Evolutionary conservation across 1,140 invertebrate genomes (phyloP).

Genomic region (Coelopa frigida): DNA sequence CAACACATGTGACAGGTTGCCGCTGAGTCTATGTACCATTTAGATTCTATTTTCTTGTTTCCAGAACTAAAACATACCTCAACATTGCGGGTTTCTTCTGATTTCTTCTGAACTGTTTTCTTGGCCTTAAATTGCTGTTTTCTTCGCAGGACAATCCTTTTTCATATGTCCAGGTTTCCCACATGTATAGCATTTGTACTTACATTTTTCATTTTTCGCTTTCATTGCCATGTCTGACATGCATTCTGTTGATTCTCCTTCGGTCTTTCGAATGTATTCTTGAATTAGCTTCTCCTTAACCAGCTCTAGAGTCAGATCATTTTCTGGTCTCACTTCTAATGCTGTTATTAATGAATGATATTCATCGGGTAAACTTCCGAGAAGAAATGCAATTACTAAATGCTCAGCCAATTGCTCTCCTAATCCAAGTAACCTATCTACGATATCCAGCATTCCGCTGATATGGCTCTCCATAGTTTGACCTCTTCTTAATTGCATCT

Average conservation of each 20-base stretch:
- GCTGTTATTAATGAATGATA: slow-evolving; percentile 21
- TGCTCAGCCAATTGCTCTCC: slow-evolving; percentile 21
- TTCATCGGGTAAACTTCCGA: slow-evolving; percentile 20
- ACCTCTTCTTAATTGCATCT: not conserved
- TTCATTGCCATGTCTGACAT: not conserved
- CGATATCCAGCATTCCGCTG: slow-evolving; percentile 18
- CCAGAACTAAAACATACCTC: not conserved
- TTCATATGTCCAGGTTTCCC: slow-evolving; percentile 3
- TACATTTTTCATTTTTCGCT: not conserved
- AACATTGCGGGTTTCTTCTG: not conserved
- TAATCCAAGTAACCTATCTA: slow-evolving; percentile 16
- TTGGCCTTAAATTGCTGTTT: not conserved
- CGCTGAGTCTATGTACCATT: slow-evolving; percentile 5
- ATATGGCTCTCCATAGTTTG: slow-evolving; percentile 14
- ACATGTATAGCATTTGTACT: slow-evolving; percentile 1
- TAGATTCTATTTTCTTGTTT: not conserved
- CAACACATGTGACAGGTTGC: too few relatives aligned
- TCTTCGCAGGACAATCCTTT: not conserved
- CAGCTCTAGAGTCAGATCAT: slow-evolving; percentile 20
- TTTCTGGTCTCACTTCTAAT: slow-evolving; percentile 21
- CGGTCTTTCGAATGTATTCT: slow-evolving; percentile 3
- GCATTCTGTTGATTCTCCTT: too few relatives aligned
- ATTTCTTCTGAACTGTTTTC: not conserved
- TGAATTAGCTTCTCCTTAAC: slow-evolving; percentile 5
- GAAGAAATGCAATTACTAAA: slow-evolving; percentile 19